Evolutionary conservation across 2,888 invertebrate genomes (phyloP), one percentile per base, ranked within the genome.

Genomic region (Leucoma salicis): DNA sequence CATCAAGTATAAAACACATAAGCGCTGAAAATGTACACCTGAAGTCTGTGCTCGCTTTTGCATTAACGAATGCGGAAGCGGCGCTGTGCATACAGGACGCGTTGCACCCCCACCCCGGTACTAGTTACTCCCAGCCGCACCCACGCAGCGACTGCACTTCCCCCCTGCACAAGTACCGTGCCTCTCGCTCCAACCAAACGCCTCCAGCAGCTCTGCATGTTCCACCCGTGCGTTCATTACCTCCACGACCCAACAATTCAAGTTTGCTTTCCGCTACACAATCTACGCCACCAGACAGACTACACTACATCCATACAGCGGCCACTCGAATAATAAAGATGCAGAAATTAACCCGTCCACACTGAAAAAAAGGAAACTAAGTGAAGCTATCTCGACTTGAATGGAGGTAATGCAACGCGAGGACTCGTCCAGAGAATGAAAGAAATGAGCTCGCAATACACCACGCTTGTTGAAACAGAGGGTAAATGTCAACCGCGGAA

Each of bases 21-120:
- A 81, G 82, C 85, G 77, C 85, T 88, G 87, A 89, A 88, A 88
- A 84, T 86, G 82, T 86, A 87, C 86, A 88, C 88, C 88, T 88
- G 87, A 85, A 87, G 86, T 82, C 84, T 84, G 81, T 77, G 77
- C 83, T 75, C 82, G 88, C 87, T 86, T 88, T 88, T 88, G 87
- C 88, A 86, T 87, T 88, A 88, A 89, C 89, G 86, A 88, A 87
- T 88, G 88, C 88, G 89, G 88, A 88, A 88, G 86, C 86, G 76
- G 82, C 81, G 82, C 80, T 87, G 81, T 87, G 88, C 88, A 88
- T 83, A 87, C 86, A 88, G 82, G 84, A 83, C 85, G 81, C 78
- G 78, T 66, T 79, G 78, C 80, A 76, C 74, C 77, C 77, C 67
- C 68, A 63, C 66, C 57, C 66, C 56, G 63, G 42, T 40, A 42